Base-by-base conservation (phyloP, 2,888 invertebrate genomes). In the Agrilus mali region DNA sequence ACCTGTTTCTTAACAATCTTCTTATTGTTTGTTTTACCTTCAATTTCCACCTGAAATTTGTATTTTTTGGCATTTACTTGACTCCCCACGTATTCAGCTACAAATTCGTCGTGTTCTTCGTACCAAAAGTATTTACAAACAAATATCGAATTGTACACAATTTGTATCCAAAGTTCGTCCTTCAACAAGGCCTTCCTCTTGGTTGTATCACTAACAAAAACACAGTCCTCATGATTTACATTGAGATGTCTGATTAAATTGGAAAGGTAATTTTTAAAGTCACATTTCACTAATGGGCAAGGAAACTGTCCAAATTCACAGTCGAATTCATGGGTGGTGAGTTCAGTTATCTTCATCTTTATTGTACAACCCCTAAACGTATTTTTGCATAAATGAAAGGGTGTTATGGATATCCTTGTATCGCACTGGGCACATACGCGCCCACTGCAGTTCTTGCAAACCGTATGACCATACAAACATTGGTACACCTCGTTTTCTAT, bases 91-190 rank as follows among this genome's bases (percentile, higher is more conserved):
- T 55, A 56, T n/a, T 51, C 52, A 8, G 59, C 55, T 15, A 52
- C 41, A 43, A 60, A 52, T 42, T 61, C 60, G 7, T 57, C 53
- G 15, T 50, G 51, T n/a, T 50, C 50, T 20, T 51, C 53, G 41
- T 55, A 60, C 44, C 54, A 51, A 44, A 52, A 60, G 47, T 55
- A 57, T 7, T 53, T 53, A 44, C 57, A 58, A 40, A 52, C 55
- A 45, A 61, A 61, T 12, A 60, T 47, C 36, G 48, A 50, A n/a
- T 53, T 52, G 40, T 55, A 47, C 33, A 53, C 57, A 15, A 55
- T 33, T 43, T 60, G 48, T 17, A 56, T 50, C 38, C 59, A 50
- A 2, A 36, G 43, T 37, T 57, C 47, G 47, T 61, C 60, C 41
- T 48, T 52, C n/a, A 43, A 42, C 2, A 42, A 41, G 13, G 57